phyloP scores from a whole-genome alignment of 2,113 vertebrate species.

The Hippolais icterina region DNA sequence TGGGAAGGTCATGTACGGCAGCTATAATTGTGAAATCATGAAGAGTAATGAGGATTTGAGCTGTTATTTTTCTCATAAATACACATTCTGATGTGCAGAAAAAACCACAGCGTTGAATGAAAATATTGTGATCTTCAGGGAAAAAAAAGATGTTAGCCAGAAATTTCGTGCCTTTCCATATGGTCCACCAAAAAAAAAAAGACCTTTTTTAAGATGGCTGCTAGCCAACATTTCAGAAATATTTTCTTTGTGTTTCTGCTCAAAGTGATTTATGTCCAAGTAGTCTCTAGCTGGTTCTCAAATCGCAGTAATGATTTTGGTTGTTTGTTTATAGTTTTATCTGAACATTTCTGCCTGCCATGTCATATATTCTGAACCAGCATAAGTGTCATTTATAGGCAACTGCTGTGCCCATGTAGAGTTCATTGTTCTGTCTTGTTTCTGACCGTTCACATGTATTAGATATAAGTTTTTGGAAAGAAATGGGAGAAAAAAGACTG shows the following conservation, averaged over 20 bases:
- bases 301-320: conserved; percentile 1
- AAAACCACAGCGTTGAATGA: background rate
- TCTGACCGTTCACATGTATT: background rate
- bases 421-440: background rate
- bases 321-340: conserved; percentile 32
- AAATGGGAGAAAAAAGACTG: background rate
- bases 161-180: background rate
- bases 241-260: conserved; percentile 28
- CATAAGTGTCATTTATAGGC: background rate
- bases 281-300: conserved; percentile 17
- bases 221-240: conserved; percentile 36
- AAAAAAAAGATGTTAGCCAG: background rate
- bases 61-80: conserved; percentile 8
- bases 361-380: background rate
- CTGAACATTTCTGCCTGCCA: background rate
- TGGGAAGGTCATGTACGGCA: background rate
- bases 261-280: conserved; percentile 19
- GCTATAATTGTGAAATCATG: background rate
- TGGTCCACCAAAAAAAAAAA: background rate
- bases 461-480: background rate
- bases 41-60: conserved; percentile 17
- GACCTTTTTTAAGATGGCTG: conserved; percentile 4
- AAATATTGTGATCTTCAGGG: background rate
- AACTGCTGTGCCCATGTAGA: background rate
- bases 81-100: background rate